phyloP scores from a whole-genome alignment of 2,888 invertebrate genomes.

The Trisateles emortualis region DNA sequence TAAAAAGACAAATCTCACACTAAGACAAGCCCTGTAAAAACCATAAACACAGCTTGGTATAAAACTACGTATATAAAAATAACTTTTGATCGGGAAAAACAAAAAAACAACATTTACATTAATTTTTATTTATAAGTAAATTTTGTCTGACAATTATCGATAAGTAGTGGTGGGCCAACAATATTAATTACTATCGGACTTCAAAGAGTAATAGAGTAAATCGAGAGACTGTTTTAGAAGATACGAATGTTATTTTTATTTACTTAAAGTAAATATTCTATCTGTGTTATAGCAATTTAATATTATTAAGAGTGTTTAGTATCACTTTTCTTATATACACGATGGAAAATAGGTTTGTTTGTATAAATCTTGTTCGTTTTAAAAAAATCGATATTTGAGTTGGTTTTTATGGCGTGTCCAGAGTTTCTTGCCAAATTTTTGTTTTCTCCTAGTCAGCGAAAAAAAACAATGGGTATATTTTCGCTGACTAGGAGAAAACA shows the following conservation, averaged over 20 bases:
- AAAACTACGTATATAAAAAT: too few species aligned
- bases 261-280: slow-evolving; percentile 11
- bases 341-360: neutral
- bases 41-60: too few species aligned
- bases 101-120: neutral
- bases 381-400: neutral
- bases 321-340: slow-evolving; percentile 3
- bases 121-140: neutral
- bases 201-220: slow-evolving; percentile 44
- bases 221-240: slow-evolving; percentile 22
- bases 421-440: too few species aligned
- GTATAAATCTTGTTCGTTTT: neutral
- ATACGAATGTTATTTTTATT: slow-evolving; percentile 22
- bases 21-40: too few species aligned
- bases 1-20: too few species aligned
- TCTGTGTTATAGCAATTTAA: slow-evolving; percentile 16
- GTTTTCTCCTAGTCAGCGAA: too few species aligned
- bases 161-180: slow-evolving; percentile 16
- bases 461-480: too few species aligned
- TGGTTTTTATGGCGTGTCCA: too few species aligned
- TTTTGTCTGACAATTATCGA: slow-evolving; percentile 16
- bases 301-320: slow-evolving; percentile 12
- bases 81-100: neutral
- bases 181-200: slow-evolving; percentile 45
- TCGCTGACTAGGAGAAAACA: too few species aligned